Conservation (phyloP, 2,797 vertebrate genomes). For the Pteropus rufus region DNA sequence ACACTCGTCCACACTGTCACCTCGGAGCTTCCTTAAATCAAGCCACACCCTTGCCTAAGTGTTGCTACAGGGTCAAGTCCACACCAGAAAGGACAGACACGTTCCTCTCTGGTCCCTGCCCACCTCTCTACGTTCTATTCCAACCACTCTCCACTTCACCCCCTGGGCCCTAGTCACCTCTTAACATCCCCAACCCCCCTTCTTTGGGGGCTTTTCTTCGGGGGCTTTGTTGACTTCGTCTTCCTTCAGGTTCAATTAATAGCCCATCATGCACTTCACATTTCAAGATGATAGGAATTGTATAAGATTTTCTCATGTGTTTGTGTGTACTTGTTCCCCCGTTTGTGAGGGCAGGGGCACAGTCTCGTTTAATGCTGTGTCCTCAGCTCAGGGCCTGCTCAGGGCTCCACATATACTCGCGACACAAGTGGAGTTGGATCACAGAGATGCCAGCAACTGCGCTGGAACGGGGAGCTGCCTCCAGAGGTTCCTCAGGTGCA, state of each 20-base stretch:
- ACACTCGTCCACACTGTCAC: background rate
- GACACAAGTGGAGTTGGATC: background rate
- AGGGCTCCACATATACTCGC: background rate
- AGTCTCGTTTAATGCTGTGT: background rate
- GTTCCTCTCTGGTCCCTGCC: background rate
- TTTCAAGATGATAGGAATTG: background rate
- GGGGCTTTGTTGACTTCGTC: background rate
- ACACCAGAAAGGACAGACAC: background rate
- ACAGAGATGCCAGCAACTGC: fast-evolving
- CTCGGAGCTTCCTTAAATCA: background rate
- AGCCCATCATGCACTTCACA: background rate
- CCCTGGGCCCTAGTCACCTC: background rate
- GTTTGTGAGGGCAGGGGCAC: background rate
- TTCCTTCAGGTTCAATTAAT: background rate
- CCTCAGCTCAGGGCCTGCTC: background rate
- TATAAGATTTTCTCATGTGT: background rate
- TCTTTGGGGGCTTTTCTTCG: background rate
- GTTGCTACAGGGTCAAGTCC: background rate
- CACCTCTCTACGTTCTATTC: background rate
- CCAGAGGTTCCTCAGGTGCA: background rate
- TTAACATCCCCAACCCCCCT: too few species aligned
- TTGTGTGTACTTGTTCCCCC: background rate
- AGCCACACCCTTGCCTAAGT: background rate
- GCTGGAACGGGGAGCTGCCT: background rate
- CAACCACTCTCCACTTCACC: background rate